These are phyloP conservation scores for Ernsta delagoae DNA, from an alignment of 2,888 invertebrate genomes.

Conservation along the genomic window DNA sequence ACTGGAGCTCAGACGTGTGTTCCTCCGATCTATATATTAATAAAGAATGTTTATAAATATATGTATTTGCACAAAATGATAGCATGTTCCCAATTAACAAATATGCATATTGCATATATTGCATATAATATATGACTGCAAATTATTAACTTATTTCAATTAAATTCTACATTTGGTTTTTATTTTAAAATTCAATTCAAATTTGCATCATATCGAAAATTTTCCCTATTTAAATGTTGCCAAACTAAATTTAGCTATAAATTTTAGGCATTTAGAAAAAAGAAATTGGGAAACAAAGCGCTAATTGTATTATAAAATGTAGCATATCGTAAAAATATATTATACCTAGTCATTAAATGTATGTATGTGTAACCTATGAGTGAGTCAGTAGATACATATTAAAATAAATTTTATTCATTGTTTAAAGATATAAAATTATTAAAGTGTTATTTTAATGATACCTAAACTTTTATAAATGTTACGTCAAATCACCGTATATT, in stretches of 20 bases:
- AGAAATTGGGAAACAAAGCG: conserved; percentile 81
- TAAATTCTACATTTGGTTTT: too few relatives aligned
- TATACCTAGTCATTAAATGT: conserved; percentile 17
- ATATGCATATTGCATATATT: too few relatives aligned
- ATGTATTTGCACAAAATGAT: too few relatives aligned
- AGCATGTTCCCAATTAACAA: too few relatives aligned
- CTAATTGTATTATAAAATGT: conserved; percentile 75
- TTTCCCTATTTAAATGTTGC: conserved; percentile 6
- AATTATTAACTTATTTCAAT: too few relatives aligned
- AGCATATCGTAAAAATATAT: conserved; percentile 62
- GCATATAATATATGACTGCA: too few relatives aligned
- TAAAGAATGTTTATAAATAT: too few relatives aligned
- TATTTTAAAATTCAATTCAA: too few relatives aligned
- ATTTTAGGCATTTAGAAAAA: conserved; percentile 39
- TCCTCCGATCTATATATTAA: too few relatives aligned
- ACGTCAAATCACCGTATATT: conserved; percentile 1
- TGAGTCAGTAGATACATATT: not conserved
- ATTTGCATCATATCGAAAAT: too few relatives aligned
- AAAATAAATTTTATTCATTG: conserved; percentile 2
- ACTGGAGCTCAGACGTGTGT: too few relatives aligned
- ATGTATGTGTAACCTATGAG: conserved; percentile 13
- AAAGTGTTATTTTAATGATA: not conserved
- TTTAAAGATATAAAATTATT: not conserved
- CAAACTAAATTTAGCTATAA: conserved; percentile 23
- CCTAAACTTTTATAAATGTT: conserved; percentile 1